A percentile compares a stretch with the other conserved stretches of the same genome.
These are phyloP conservation scores for Malachius bipustulatus DNA, from an alignment of 2,888 invertebrate species.

Conservation along the genomic window DNA sequence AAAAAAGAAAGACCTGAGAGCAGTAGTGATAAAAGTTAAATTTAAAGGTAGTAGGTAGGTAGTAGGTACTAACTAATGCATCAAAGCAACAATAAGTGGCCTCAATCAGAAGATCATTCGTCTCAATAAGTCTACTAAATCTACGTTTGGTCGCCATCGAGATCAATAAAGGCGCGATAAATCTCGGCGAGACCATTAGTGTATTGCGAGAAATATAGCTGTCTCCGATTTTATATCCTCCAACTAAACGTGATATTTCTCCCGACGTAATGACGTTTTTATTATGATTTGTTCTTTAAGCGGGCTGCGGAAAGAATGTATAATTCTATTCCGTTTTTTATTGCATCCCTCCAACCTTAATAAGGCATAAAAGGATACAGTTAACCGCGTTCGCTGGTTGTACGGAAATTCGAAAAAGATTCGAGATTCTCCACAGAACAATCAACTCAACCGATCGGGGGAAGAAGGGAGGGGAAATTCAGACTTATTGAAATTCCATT, in stretches of 20 bases:
- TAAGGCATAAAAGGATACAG: conserved; percentile 25
- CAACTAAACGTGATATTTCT: conserved; percentile 21
- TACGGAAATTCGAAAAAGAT: no score
- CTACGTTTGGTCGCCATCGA: neutral
- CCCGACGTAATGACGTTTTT: conserved; percentile 23
- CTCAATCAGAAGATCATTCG: neutral
- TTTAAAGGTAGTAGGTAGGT: no score
- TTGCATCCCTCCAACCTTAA: conserved; percentile 21
- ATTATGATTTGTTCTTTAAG: conserved; percentile 25
- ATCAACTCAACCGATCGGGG: no score
- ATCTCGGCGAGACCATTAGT: conserved; percentile 17
- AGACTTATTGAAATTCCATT: no score
- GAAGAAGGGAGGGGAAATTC: no score
- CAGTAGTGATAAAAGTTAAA: no score
- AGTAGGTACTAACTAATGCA: no score
- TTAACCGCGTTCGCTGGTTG: conserved; percentile 21
- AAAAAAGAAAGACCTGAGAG: no score
- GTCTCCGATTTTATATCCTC: conserved; percentile 20
- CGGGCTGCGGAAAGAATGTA: conserved; percentile 21
- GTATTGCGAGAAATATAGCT: conserved; percentile 20
- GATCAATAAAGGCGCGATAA: conserved; percentile 1
- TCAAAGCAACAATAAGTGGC: no score
- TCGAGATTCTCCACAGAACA: no score
- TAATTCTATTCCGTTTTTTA: conserved; percentile 25
- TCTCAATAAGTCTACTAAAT: neutral